Base-by-base conservation (phyloP, 2,888 invertebrate genomes). In the Druceiella hillmani region DNA sequence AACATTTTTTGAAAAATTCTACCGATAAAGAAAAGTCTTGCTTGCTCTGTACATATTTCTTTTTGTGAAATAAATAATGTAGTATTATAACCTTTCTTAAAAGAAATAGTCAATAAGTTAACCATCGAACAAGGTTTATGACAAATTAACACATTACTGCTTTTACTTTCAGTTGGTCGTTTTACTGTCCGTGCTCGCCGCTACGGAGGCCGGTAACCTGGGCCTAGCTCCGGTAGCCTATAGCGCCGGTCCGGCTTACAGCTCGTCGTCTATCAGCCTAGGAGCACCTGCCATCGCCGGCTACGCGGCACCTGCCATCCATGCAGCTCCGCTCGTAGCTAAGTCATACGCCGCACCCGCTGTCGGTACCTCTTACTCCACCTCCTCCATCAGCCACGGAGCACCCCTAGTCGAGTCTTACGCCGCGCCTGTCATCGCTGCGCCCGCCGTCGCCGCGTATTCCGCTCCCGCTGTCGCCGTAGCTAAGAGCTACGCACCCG, bases 191-290 rank as follows among this genome's bases (percentile, higher is more conserved):
- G 64, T 71, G 51, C 69, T 77, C 61, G 75, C 78, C 51, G 66
- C 73, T 47, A 77, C 75, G 53, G 72, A 71, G 55, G 81, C 80
- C 38, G 81, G 81, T 46, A 56, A 71, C 50, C 56, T 79, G 11
- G 57, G 65, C 17, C 64, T 66, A 15, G 69, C 65, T 44, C 63
- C 63, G 20, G 53, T 68, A 50, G 65, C 65, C 49, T 76, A 64
- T 62, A 72, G 61, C 59, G 64, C 53, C 59, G 74, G 52, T 44
- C 54, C 14, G 12, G 47, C 52, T 2, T 50, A 53, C 12, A 45
- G 52, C 43, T 44, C 51, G 45, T 54, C 48, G 22, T 30, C 41
- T 20, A 36, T 48, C 35, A 44, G 36, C 25, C 48, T n/a, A n/a
- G n/a, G n/a, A n/a, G n/a, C 55, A 11, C 54, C 53, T 7, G 50